Conservation (phyloP, 2,797 vertebrate genomes). For the Cephalopachus bancanus region DNA sequence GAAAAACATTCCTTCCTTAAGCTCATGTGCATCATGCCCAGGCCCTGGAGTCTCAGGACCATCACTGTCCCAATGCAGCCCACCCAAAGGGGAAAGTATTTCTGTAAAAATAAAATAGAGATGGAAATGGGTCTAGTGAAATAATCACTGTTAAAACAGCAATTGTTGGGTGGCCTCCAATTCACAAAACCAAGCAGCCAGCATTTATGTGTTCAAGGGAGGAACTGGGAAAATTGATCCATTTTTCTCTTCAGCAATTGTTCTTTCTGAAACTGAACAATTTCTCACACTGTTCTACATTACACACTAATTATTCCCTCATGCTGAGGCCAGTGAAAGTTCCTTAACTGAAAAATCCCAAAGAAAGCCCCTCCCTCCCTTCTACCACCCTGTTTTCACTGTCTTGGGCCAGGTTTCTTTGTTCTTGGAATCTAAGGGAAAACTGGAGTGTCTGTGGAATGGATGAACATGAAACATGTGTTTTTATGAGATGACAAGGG, state of each 20-base stretch:
- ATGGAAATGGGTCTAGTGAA: slow-evolving; percentile 61
- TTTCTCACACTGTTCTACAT: slow-evolving; percentile 56
- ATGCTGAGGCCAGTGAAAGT: slow-evolving; percentile 53
- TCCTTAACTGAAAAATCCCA: slow-evolving; percentile 54
- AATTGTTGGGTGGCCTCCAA: slow-evolving; percentile 71
- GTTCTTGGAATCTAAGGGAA: background rate
- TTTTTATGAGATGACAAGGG: slow-evolving; percentile 67
- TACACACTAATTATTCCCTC: slow-evolving; percentile 73
- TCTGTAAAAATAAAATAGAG: slow-evolving; percentile 48
- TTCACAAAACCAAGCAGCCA: slow-evolving; percentile 61
- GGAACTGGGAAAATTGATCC: slow-evolving; percentile 40
- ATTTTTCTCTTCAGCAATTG: slow-evolving; percentile 72
- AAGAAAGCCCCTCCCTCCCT: background rate
- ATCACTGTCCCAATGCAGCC: background rate
- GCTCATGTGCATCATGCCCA: background rate
- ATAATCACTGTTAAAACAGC: slow-evolving; percentile 71
- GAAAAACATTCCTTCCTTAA: slow-evolving; percentile 10
- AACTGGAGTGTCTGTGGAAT: background rate
- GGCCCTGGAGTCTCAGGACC: background rate
- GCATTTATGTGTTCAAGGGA: slow-evolving; percentile 56
- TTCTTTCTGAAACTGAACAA: slow-evolving; percentile 61
- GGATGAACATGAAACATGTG: slow-evolving; percentile 38
- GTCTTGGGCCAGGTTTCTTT: background rate
- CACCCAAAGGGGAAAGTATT: slow-evolving; percentile 62
- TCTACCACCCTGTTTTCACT: background rate